phyloP scores from a whole-genome alignment of 2,113 vertebrate species.

The Sigmodon hispidus region DNA sequence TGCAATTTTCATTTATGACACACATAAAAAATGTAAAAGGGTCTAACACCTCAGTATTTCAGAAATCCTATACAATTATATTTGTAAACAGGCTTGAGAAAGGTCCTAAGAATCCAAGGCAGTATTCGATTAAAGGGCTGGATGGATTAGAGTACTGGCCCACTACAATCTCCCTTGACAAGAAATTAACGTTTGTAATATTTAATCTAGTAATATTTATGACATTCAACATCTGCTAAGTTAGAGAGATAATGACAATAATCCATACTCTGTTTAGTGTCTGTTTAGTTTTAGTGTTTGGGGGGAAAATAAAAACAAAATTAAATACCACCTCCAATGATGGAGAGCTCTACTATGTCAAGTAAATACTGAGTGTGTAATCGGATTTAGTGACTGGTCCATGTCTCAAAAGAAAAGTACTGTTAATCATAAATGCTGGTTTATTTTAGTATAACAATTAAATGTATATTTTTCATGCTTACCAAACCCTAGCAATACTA shows the following conservation, averaged over 20 bases:
- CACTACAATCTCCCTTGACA: not conserved
- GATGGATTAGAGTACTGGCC: not conserved
- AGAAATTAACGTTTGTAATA: not conserved
- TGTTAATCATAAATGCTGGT: not conserved
- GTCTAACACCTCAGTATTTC: not conserved
- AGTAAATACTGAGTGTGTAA: not conserved
- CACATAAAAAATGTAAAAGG: not conserved
- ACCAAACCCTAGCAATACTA: not conserved
- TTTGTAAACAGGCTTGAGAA: slow-evolving; percentile 16
- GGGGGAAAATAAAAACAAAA: not conserved
- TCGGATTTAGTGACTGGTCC: not conserved
- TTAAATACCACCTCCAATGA: not conserved
- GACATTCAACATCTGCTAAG: not conserved
- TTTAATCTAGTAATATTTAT: slow-evolving; percentile 16
- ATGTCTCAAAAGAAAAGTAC: not conserved
- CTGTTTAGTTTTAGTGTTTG: slow-evolving; percentile 6
- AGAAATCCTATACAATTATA: slow-evolving; percentile 18
- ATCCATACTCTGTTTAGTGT: not conserved
- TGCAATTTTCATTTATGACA: slow-evolving; percentile 10
- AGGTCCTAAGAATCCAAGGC: not conserved
- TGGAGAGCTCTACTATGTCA: not conserved
- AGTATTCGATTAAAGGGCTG: not conserved
- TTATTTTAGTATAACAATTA: not conserved
- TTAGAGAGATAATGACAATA: not conserved
- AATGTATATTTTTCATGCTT: not conserved